Percentiles rank a stretch among this genome's conserved stretches.
Evolutionary conservation across 2,797 vertebrate species (phyloP).

Genomic region (Eospalax fontanierii): DNA sequence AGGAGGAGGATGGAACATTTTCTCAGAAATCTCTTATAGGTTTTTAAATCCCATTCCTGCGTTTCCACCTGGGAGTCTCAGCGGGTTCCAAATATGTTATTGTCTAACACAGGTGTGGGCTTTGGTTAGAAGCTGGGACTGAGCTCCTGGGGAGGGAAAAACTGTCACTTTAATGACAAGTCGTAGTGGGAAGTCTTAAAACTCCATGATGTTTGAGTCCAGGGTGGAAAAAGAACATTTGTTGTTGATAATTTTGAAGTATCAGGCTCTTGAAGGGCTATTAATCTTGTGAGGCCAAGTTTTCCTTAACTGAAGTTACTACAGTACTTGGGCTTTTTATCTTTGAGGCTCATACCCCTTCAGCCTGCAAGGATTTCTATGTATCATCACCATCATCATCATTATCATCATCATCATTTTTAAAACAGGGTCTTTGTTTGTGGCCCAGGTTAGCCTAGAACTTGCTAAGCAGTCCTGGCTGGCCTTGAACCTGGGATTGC

Average conservation of each 20-base stretch:
- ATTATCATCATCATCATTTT: background rate
- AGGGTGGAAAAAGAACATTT: background rate
- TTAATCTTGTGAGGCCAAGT: background rate
- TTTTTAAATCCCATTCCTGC: background rate
- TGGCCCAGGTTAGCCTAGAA: background rate
- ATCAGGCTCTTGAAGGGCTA: slow-evolving; percentile 14
- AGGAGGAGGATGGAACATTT: background rate
- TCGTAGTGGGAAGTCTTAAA: background rate
- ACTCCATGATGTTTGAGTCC: background rate
- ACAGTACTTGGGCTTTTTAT: background rate
- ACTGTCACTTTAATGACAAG: background rate
- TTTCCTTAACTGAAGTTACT: background rate
- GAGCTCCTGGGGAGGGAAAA: slow-evolving; percentile 13
- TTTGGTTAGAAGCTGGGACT: background rate
- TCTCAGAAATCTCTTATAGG: background rate
- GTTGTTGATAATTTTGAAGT: slow-evolving; percentile 44
- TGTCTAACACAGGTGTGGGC: background rate
- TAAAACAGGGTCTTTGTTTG: background rate
- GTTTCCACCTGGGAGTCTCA: background rate
- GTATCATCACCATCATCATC: too few species aligned
- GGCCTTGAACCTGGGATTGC: background rate
- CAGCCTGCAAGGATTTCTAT: background rate
- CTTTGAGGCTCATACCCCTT: background rate
- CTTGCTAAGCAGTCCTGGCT: background rate
- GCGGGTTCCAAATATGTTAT: background rate